Evolutionary conservation across 1,140 invertebrate genomes (phyloP).

Genomic region (Brachionus paranguensis): DNA sequence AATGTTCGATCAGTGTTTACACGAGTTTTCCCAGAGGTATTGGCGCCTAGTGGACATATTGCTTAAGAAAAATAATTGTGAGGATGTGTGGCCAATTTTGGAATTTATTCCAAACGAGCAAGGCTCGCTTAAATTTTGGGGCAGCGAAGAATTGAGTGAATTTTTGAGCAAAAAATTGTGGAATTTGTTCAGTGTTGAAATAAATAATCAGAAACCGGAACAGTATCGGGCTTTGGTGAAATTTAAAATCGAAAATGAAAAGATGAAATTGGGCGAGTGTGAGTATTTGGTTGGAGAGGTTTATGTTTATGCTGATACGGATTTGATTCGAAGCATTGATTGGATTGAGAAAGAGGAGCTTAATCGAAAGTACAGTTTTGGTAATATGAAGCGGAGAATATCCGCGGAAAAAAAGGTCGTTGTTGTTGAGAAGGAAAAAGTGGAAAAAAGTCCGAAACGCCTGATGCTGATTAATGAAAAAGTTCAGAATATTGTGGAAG

Average conservation of each 20-base stretch:
- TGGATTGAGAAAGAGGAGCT: constrained; percentile 13
- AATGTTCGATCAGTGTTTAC: not conserved
- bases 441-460: not conserved
- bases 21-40: not conserved
- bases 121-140: not conserved
- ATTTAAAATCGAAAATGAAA: not conserved
- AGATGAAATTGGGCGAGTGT: not conserved
- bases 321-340: not conserved
- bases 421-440: not conserved
- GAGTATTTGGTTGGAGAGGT: not conserved
- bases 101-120: not conserved
- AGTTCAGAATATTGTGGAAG: not conserved
- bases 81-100: not conserved
- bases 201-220: not conserved
- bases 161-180: not conserved
- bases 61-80: not conserved
- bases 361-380: not conserved
- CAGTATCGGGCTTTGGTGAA: not conserved
- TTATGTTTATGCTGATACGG: not conserved
- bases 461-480: not conserved
- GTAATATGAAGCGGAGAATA: not conserved
- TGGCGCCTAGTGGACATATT: not conserved
- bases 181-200: not conserved
- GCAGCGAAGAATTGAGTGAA: not conserved
- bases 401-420: not conserved